Evolutionary conservation across 2,888 invertebrate genomes (phyloP).

Genomic region (Oligia latruncula): DNA sequence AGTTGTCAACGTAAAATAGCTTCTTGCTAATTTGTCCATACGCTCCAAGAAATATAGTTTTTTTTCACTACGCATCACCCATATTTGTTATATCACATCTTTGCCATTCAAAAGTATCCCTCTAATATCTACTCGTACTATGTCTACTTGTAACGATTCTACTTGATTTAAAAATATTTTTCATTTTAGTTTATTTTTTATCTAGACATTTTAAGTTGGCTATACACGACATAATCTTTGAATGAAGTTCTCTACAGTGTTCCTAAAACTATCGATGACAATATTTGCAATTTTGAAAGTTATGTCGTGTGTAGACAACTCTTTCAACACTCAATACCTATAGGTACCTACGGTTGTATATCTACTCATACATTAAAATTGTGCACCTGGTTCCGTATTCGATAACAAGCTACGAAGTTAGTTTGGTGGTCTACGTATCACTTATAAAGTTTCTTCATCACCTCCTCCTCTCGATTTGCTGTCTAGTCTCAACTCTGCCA

Average conservation of each 20-base stretch:
- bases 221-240: conserved; percentile 36
- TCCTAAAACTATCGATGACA: conserved; percentile 25
- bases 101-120: conserved; percentile 68
- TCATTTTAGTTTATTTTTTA: conserved; percentile 22
- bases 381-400: conserved; percentile 75
- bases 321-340: conserved; percentile 65
- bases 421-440: conserved; percentile 43
- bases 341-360: conserved; percentile 61
- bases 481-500: conserved; percentile 85
- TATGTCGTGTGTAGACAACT: conserved; percentile 39
- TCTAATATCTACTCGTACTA: conserved; percentile 64
- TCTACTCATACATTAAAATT: conserved; percentile 72
- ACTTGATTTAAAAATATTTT: conserved; percentile 60
- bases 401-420: conserved; percentile 66
- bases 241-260: conserved; percentile 34
- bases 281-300: conserved; percentile 33
- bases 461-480: conserved; percentile 86
- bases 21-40: conserved; percentile 52
- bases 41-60: conserved; percentile 59
- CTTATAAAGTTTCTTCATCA: conserved; percentile 81
- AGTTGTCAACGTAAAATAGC: conserved; percentile 66
- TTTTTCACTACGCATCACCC: conserved; percentile 69
- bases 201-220: conserved; percentile 42
- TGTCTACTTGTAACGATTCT: conserved; percentile 67
- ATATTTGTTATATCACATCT: conserved; percentile 72